phyloP scores from a whole-genome alignment of 2,888 invertebrate species.

The Poecilobothrus nobilitatus region DNA sequence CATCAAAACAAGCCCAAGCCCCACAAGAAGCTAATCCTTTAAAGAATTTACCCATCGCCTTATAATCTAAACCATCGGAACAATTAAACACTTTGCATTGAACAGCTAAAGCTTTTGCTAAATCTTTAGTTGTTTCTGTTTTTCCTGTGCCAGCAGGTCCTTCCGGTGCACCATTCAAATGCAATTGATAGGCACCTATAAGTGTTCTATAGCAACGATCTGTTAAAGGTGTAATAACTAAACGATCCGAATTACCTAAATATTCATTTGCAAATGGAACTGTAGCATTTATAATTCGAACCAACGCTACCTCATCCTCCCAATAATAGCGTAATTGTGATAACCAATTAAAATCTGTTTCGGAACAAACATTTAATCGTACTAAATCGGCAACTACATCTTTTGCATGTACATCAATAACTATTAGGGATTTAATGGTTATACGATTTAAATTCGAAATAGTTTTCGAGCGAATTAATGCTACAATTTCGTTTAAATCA shows the following conservation, averaged over 20 bases:
- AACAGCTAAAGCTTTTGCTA: conserved; percentile 84
- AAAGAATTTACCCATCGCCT: conserved; percentile 64
- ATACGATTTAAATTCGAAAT: conserved; percentile 52
- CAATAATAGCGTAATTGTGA: conserved; percentile 64
- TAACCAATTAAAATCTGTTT: conserved; percentile 62
- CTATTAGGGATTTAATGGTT: conserved; percentile 60
- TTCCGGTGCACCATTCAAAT: conserved; percentile 61
- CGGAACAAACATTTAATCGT: conserved; percentile 46
- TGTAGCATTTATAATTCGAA: conserved; percentile 58
- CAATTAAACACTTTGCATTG: conserved; percentile 72
- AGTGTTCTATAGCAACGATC: conserved; percentile 62
- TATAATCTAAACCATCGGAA: conserved; percentile 62
- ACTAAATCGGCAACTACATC: conserved; percentile 55
- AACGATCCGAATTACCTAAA: conserved; percentile 56
- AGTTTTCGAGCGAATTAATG: conserved; percentile 50
- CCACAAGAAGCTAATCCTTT: conserved; percentile 64
- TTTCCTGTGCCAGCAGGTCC: conserved; percentile 82
- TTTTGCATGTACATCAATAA: conserved; percentile 63
- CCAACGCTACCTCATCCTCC: conserved; percentile 49
- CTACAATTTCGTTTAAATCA: conserved; percentile 50
- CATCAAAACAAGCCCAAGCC: conserved; percentile 69
- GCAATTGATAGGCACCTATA: conserved; percentile 61
- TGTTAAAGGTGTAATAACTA: conserved; percentile 53
- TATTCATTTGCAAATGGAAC: conserved; percentile 66
- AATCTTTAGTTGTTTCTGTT: conserved; percentile 85